These are phyloP conservation scores for Epiblema foenella DNA, from an alignment of 2,888 invertebrate species.

Conservation along the genomic window DNA sequence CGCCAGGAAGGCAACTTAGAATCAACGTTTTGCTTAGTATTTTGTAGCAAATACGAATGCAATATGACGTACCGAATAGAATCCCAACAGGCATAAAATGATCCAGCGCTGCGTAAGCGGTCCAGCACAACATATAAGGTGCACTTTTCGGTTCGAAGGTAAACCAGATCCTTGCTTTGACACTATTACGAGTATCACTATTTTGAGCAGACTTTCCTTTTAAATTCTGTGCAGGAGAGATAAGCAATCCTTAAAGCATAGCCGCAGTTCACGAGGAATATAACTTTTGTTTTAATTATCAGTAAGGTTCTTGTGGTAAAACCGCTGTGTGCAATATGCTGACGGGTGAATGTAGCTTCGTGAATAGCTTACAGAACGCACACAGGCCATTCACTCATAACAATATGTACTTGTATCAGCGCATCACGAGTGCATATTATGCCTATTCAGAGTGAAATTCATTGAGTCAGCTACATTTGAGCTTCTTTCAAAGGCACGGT, in stretches of 20 bases:
- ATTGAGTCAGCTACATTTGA: constrained; percentile 1
- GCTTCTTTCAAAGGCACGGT: not conserved
- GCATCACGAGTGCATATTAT: constrained; percentile 11
- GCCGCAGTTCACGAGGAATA: not conserved
- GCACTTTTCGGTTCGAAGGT: not conserved
- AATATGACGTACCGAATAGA: not conserved
- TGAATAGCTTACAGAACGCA: not conserved
- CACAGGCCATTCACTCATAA: constrained; percentile 7
- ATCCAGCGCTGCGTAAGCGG: constrained; percentile 1
- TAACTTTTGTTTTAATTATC: not conserved
- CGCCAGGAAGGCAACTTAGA: not conserved
- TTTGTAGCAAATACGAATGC: too few relatives aligned
- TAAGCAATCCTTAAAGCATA: not conserved
- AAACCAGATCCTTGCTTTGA: not conserved
- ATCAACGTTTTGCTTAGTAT: not conserved
- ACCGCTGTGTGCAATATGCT: not conserved
- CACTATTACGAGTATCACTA: too few relatives aligned
- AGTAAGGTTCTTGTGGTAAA: not conserved
- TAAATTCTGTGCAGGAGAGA: not conserved
- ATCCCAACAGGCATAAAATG: not conserved
- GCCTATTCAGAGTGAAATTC: constrained; percentile 18
- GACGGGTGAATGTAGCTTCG: not conserved
- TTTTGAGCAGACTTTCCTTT: not conserved
- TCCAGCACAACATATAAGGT: not conserved
- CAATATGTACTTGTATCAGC: constrained; percentile 18